Percentiles rank a stretch among this genome's conserved stretches.
Evolutionary conservation across 2,888 invertebrate genomes (phyloP).

Genomic region (Smittia sp.): DNA sequence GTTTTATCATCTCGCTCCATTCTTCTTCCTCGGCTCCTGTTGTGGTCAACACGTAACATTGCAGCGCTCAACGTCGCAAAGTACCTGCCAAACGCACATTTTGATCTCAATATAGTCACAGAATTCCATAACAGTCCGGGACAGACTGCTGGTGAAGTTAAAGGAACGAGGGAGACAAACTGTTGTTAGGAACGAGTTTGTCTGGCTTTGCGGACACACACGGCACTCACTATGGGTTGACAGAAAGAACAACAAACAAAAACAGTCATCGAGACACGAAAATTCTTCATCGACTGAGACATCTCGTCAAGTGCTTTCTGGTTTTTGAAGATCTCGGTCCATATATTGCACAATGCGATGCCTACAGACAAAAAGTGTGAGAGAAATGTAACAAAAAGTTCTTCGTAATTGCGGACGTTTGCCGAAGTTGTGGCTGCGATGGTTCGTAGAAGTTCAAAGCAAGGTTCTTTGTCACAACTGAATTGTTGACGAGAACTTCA

Average conservation of each 20-base stretch:
- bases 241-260: not conserved
- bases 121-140: constrained; percentile 30
- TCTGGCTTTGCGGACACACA: not conserved
- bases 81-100: not conserved
- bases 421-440: too few species aligned
- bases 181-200: constrained; percentile 38
- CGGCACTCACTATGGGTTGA: not conserved
- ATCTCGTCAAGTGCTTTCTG: constrained; percentile 16
- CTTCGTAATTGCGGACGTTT: too few species aligned
- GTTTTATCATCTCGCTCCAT: constrained; percentile 1
- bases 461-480: too few species aligned
- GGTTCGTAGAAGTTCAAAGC: too few species aligned
- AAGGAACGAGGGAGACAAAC: too few species aligned
- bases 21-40: not conserved
- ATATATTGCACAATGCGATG: not conserved
- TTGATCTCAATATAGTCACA: constrained; percentile 38
- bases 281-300: not conserved
- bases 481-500: too few species aligned
- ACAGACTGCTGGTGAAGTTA: too few species aligned
- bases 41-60: not conserved
- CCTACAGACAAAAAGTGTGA: not conserved
- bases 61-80: not conserved
- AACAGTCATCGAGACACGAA: constrained; percentile 2
- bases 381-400: not conserved
- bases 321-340: not conserved